These are phyloP conservation scores for Pycnomerus fuliginosus DNA, from an alignment of 2,888 invertebrate species.

Conservation along the genomic window DNA sequence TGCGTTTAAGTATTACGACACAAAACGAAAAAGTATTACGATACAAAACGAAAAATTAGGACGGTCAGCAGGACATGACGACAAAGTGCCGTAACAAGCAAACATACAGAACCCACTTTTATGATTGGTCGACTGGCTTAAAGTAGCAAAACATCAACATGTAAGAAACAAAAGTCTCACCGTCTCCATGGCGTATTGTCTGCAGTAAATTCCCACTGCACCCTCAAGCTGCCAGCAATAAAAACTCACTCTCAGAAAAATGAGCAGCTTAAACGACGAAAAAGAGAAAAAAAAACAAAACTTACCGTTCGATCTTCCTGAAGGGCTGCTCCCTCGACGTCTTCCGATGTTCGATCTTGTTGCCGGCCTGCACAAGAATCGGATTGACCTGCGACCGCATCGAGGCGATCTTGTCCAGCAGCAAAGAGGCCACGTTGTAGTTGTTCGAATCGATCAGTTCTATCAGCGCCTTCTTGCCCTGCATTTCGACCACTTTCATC, in stretches of 20 bases:
- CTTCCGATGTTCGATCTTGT: slow-evolving; percentile 42
- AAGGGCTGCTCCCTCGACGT: slow-evolving; percentile 1
- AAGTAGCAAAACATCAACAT: no score
- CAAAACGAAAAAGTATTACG: no score
- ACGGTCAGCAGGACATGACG: no score
- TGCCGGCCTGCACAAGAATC: slow-evolving; percentile 46
- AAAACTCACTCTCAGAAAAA: neutral
- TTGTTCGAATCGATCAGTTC: slow-evolving; percentile 60
- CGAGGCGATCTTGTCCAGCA: slow-evolving; percentile 47
- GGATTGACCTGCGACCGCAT: slow-evolving; percentile 46
- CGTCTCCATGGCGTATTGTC: no score
- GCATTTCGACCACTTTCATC: slow-evolving; percentile 59
- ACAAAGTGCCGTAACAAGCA: no score
- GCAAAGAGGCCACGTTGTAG: slow-evolving; percentile 48
- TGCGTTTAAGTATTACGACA: no score
- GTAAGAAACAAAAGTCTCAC: no score
- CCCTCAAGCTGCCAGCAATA: no score
- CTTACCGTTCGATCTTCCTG: slow-evolving; percentile 24
- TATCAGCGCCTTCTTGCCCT: slow-evolving; percentile 60
- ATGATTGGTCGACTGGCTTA: no score
- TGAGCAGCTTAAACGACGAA: neutral
- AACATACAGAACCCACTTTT: no score
- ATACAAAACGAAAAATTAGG: no score
- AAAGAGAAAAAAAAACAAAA: slow-evolving; percentile 2
- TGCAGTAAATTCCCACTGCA: no score